Conservation (phyloP, 2,797 vertebrate genomes). For the Coregonus sp. region DNA sequence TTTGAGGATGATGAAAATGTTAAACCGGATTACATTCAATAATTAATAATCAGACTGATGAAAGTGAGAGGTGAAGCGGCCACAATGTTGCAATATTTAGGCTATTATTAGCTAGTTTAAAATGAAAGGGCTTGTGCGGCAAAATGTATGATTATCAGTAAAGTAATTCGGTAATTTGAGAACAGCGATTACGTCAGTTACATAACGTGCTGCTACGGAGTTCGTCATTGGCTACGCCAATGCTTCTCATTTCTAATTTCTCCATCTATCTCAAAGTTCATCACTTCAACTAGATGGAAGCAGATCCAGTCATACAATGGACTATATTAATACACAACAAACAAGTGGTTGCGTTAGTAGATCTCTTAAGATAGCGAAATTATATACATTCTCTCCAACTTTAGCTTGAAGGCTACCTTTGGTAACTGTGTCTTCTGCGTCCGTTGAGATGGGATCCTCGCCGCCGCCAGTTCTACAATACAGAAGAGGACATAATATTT, state of each 20-base stretch:
- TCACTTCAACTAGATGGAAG: not conserved
- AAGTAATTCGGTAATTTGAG: not conserved
- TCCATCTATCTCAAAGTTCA: not conserved
- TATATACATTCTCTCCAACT: no score
- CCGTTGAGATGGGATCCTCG: constrained; percentile 24
- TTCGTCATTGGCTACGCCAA: constrained; percentile 8
- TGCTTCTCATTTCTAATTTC: no score
- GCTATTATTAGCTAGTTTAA: no score
- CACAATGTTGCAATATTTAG: not conserved
- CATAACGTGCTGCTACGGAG: constrained; percentile 37
- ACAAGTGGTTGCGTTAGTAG: not conserved
- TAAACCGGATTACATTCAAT: constrained; percentile 14
- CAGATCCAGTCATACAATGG: not conserved
- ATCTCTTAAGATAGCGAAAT: no score
- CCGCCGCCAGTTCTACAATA: constrained; percentile 47
- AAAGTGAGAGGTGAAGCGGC: not conserved
- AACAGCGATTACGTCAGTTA: constrained; percentile 38
- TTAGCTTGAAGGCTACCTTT: constrained; percentile 55
- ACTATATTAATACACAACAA: not conserved
- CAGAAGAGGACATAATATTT: constrained; percentile 37
- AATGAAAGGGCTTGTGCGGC: no score
- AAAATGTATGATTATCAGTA: not conserved
- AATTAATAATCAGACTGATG: not conserved
- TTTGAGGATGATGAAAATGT: constrained; percentile 33
- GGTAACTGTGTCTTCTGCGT: constrained; percentile 23